These are phyloP conservation scores for Haliclona indistincta DNA, from an alignment of 37 sponge, comb jelly and placozoan genomes.

Conservation along the genomic window DNA sequence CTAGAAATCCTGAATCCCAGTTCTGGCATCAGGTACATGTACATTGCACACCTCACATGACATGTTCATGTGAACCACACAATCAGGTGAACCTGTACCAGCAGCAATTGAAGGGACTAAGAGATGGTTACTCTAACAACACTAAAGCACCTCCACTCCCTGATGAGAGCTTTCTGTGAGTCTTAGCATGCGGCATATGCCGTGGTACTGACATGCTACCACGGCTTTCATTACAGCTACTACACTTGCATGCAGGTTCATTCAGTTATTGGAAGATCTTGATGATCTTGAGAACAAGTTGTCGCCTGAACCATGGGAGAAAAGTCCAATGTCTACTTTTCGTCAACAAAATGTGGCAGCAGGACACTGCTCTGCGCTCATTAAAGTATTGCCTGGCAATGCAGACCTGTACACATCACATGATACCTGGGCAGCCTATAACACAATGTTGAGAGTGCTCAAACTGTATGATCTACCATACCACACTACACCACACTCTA, in stretches of 20 bases:
- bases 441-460: slow-evolving; percentile 80
- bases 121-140: slow-evolving; percentile 49
- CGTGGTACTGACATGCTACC: no score
- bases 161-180: slow-evolving; percentile 55
- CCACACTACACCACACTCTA: no score
- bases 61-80: not conserved
- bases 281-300: slow-evolving; percentile 80
- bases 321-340: not conserved
- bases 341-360: slow-evolving; percentile 9
- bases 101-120: slow-evolving; percentile 63
- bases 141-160: slow-evolving; percentile 36
- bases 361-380: slow-evolving; percentile 92
- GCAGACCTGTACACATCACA: slow-evolving; percentile 85
- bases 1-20: not conserved
- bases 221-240: no score
- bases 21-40: slow-evolving; percentile 67
- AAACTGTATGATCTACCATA: slow-evolving; percentile 75
- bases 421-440: slow-evolving; percentile 86
- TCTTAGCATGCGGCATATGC: no score
- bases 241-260: no score
- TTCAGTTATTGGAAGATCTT: slow-evolving; percentile 80
- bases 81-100: slow-evolving; percentile 42
- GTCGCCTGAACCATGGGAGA: no score
- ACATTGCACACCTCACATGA: no score
- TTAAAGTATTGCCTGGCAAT: slow-evolving; percentile 73